Base-by-base conservation (phyloP, 2,797 vertebrate genomes). In the Oreochromis grahami region DNA sequence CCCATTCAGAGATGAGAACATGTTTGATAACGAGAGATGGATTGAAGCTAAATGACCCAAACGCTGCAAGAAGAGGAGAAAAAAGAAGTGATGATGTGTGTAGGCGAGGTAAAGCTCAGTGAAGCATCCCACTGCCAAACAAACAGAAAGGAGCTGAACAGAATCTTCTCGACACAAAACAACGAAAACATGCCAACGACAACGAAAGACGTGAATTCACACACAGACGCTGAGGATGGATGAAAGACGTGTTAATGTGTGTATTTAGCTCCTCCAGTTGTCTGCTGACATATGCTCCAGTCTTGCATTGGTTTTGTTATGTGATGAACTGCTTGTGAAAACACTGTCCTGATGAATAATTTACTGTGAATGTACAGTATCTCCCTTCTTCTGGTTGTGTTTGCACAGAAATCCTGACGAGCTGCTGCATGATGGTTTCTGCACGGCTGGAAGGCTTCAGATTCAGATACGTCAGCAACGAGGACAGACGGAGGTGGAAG, bases 81-180 rank as follows among this genome's bases (percentile, higher is more conserved):
- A 58, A 60, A 65, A 38, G 7, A 9, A 14, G 65, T 26, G 60
- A 48, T 81, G 82, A 52, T 58, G 14, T 56, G 84, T 68, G 90
- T 81, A 8, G 90, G 86, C 78, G 86, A 85, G n/a, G 36, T 50
- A 36, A 72, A 78, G 79, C 85, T 84, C 43, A 34, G 79, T 19
- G 63, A 63, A 83, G 60, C 86, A 83, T 45, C 84, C 81, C 86
- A 84, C 86, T 70, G 45, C 50, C 50, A 81, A 82, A 87, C 81
- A 86, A 68, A 87, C 52, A 79, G 29, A 81, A 83, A 26, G 50
- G 12, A 32, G 51, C 60, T 53, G 21, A 21, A 7, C 76, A 84
- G 76, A 74, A 72, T 60, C 51, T 58, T 1, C 43, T 80, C 26
- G 9, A 63, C 76, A 38, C 17, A 12, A 84, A 81, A 79, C 65